Evolutionary conservation across 2,113 vertebrate species (phyloP).

Genomic region (Silurus asotus): DNA sequence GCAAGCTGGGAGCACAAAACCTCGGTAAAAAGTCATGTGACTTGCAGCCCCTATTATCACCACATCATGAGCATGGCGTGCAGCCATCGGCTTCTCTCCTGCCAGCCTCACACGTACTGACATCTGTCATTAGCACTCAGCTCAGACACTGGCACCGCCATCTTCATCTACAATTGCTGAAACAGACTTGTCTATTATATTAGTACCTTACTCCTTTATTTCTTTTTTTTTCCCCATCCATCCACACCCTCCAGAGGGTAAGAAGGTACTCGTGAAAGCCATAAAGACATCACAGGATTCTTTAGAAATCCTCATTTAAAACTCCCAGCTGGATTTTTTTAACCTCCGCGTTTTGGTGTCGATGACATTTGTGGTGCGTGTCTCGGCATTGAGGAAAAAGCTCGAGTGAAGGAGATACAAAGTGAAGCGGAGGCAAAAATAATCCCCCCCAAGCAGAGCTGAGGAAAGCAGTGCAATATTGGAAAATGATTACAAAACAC

Average conservation of each 20-base stretch:
- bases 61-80: constrained; percentile 42
- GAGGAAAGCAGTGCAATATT: constrained; percentile 66
- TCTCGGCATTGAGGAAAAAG: constrained; percentile 14
- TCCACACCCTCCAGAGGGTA: constrained; percentile 22
- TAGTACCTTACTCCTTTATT: background rate
- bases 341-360: constrained; percentile 32
- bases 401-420: constrained; percentile 14
- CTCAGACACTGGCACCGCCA: constrained; percentile 29
- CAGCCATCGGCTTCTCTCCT: constrained; percentile 34
- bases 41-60: constrained; percentile 40
- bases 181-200: constrained; percentile 24
- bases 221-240: background rate
- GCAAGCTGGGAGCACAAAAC: constrained; percentile 24
- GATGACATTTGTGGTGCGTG: constrained; percentile 27
- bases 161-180: constrained; percentile 27
- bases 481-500: constrained; percentile 77
- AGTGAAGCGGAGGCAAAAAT: constrained; percentile 28
- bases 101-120: constrained; percentile 34
- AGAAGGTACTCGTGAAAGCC: constrained; percentile 20
- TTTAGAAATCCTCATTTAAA: constrained; percentile 42
- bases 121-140: constrained; percentile 36
- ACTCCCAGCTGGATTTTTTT: constrained; percentile 44
- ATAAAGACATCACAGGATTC: constrained; percentile 28
- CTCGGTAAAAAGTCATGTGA: constrained; percentile 30
- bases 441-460: constrained; percentile 47